Conservation (phyloP, 1,140 invertebrate species). For the Eriocheir sinensis region DNA sequence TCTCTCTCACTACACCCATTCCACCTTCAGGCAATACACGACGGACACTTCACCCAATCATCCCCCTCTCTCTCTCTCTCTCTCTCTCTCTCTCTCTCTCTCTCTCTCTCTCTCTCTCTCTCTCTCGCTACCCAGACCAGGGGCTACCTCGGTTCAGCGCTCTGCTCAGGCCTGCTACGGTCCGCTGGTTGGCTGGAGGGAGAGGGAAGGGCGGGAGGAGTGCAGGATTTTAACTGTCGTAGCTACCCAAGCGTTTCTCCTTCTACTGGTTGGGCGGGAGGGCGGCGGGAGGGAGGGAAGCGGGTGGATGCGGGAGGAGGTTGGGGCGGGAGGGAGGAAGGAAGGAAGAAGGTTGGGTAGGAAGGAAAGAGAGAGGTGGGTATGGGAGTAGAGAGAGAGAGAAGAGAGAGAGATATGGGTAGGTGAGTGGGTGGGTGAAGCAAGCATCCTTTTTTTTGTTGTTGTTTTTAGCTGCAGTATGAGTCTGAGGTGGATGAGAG, state of each 20-base stretch:
- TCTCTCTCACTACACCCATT: too few relatives aligned
- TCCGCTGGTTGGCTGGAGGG: background rate
- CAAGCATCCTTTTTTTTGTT: too few relatives aligned
- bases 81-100: conserved; percentile 20
- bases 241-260: background rate
- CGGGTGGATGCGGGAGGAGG: too few relatives aligned
- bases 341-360: background rate
- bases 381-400: background rate
- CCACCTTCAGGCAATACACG: too few relatives aligned
- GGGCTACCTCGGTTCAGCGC: background rate
- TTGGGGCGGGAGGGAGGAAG: background rate
- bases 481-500: background rate
- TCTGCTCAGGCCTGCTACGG: background rate
- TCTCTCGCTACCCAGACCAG: too few relatives aligned
- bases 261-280: background rate
- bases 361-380: background rate
- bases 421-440: too few relatives aligned
- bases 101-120: too few relatives aligned
- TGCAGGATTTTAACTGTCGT: conserved; percentile 6
- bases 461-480: too few relatives aligned
- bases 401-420: background rate
- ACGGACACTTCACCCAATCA: too few relatives aligned
- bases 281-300: background rate
- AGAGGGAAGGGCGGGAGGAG: background rate
- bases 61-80: too few relatives aligned